A percentile compares a stretch with the other conserved stretches of the same genome.
Conservation (phyloP, 2,113 vertebrate species). For the Poicephalus gulielmi region DNA sequence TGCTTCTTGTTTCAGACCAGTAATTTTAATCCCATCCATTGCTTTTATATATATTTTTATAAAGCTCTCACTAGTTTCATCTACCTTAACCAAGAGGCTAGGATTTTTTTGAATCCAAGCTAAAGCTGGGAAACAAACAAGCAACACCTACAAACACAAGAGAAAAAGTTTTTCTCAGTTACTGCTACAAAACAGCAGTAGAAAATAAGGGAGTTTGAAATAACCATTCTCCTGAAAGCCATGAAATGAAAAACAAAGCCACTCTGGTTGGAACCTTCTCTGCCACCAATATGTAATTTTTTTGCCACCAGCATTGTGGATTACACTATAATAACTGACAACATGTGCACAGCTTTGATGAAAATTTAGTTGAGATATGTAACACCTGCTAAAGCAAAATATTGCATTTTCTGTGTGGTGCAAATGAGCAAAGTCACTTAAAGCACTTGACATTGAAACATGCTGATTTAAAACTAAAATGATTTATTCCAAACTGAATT, state of each 20-base stretch:
- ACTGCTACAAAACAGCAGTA: background rate
- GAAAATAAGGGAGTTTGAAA: background rate
- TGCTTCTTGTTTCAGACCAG: background rate
- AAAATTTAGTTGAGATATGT: background rate
- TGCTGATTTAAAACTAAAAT: background rate
- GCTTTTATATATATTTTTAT: background rate
- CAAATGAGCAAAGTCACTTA: background rate
- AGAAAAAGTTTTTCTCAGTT: background rate
- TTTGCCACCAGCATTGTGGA: background rate
- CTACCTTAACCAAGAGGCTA: background rate
- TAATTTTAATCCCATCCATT: background rate
- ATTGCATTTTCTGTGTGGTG: background rate
- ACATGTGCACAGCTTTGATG: background rate
- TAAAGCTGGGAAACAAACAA: background rate
- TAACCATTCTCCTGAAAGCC: background rate
- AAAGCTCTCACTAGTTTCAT: background rate
- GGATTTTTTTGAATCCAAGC: background rate
- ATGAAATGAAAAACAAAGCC: background rate
- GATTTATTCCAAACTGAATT: background rate
- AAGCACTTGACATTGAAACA: background rate
- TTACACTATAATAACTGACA: background rate
- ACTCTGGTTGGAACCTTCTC: background rate
- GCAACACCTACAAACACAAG: background rate
- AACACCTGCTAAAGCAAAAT: background rate
- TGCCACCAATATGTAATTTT: background rate